phyloP scores from a whole-genome alignment of 1,140 invertebrate species.

The Bombus affinis region DNA sequence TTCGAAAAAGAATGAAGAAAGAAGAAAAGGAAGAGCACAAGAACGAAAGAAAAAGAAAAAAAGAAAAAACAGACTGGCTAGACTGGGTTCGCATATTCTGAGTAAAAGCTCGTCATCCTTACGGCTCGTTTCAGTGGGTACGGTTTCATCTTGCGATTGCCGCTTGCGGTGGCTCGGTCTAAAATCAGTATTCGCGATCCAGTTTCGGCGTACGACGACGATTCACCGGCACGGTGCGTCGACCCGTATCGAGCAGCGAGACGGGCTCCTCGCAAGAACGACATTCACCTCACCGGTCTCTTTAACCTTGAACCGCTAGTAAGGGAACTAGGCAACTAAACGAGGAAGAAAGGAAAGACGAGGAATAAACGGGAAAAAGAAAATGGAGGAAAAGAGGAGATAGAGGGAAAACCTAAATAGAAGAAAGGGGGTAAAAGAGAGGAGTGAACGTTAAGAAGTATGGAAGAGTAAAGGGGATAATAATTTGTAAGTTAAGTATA shows the following conservation, averaged over 20 bases:
- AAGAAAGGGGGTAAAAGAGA: not conserved
- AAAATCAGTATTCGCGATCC: slow-evolving; percentile 60
- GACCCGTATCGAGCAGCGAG: slow-evolving; percentile 22
- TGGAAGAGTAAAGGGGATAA: not conserved
- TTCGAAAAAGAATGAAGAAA: not conserved
- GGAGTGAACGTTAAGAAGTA: not conserved
- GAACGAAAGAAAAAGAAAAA: not conserved
- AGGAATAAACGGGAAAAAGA: not conserved
- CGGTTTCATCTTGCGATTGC: slow-evolving; percentile 46
- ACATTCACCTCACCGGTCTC: slow-evolving; percentile 6
- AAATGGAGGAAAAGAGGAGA: not conserved
- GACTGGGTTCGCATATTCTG: slow-evolving; percentile 54
- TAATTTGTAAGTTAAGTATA: not conserved
- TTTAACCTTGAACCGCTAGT: slow-evolving; percentile 56
- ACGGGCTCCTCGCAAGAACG: not conserved
- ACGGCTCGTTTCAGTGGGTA: slow-evolving; percentile 47
- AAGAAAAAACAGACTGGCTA: slow-evolving; percentile 8
- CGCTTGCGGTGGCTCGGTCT: slow-evolving; percentile 27
- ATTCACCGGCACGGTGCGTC: slow-evolving; percentile 44
- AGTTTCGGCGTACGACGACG: slow-evolving; percentile 41
- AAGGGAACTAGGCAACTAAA: slow-evolving; percentile 14
- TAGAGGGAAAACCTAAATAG: not conserved
- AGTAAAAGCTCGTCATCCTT: slow-evolving; percentile 44
- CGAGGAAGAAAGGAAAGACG: not conserved
- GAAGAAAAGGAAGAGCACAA: not conserved